Evolutionary conservation across 2,113 vertebrate genomes (phyloP).

Genomic region (Nerophis lumbriciformis): DNA sequence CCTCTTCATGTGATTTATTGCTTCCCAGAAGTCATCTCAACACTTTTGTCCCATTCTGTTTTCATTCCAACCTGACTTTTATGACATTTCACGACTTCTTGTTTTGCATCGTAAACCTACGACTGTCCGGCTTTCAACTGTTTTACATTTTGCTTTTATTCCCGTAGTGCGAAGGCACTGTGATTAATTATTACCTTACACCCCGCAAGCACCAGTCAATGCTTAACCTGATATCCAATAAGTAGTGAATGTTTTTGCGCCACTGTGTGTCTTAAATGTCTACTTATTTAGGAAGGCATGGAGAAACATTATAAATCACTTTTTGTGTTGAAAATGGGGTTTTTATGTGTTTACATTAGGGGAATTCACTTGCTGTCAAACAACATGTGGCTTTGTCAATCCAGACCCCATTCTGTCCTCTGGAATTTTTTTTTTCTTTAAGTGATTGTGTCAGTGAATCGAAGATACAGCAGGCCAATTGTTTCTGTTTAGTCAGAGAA

Average conservation of each 20-base stretch:
- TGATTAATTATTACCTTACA: constrained; percentile 12
- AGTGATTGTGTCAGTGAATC: constrained; percentile 29
- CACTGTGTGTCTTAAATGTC: neutral
- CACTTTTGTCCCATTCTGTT: neutral
- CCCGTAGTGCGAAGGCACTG: neutral
- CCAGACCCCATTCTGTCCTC: constrained; percentile 2
- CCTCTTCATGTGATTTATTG: constrained; percentile 2
- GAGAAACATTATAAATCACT: neutral
- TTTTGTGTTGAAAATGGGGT: neutral
- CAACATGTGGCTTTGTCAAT: neutral
- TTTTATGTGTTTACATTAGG: constrained; percentile 1
- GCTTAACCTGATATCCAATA: neutral
- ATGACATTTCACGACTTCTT: constrained; percentile 5
- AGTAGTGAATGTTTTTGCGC: neutral
- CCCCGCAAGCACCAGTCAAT: neutral
- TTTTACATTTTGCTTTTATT: constrained; percentile 7
- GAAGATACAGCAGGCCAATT: constrained; percentile 41
- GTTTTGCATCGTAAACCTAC: constrained; percentile 6
- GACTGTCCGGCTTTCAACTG: neutral
- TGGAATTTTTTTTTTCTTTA: constrained; percentile 3
- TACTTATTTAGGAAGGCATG: too few relatives aligned
- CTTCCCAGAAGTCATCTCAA: neutral
- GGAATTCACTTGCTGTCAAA: constrained; percentile 8
- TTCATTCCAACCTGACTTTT: constrained; percentile 11
- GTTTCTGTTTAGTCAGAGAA: constrained; percentile 55